Base-by-base conservation (phyloP, 2,797 vertebrate genomes). In the Anabacerthia variegaticeps region DNA sequence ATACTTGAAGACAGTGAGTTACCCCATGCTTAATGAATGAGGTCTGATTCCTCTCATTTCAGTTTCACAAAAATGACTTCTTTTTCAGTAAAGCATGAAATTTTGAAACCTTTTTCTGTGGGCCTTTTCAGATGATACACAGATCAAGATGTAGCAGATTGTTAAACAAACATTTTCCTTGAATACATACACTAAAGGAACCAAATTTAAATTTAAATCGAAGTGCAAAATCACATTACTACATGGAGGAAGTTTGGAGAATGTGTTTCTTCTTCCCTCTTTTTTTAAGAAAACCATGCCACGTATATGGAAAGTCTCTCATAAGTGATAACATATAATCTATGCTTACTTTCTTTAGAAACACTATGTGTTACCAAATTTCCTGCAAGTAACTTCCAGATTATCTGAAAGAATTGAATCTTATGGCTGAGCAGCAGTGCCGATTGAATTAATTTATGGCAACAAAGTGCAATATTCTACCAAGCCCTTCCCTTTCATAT, bases 401-500 rank as follows among this genome's bases (percentile, higher is more conserved):
- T 59, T 52, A 63, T 41, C 26, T 82, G 54, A 85, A 85, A 68
- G 7, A 54, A 54, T 54, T 3, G 13, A 71, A 75, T 2, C 1
- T 78, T 71, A 46, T 27, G 37, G 39, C 8, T 68, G 15, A 92
- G 16, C 4, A 81, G 7, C 7, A 62, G 7, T 23, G 13, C 22
- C 20, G 21, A 39, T 12, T 27, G 15, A 58, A 71, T 56, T 74
- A 71, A 11, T 66, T 58, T 51, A 24, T 6, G 10, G 5, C 22
- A 85, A 61, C 9, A 32, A 63, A 51, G 2, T 46, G 3, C 2
- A 27, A 28, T 44, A 67, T 89, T 63, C 24, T 54, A 51, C 12
- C 13, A 74, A 81, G 16, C 2, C 6, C 5, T 76, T 52, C 18
- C 4, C 0, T 28, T 69, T 61, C 5, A 0, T 49, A 23, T 36